Base-by-base conservation (phyloP, 2,113 vertebrate genomes). In the Butorides virescens region DNA sequence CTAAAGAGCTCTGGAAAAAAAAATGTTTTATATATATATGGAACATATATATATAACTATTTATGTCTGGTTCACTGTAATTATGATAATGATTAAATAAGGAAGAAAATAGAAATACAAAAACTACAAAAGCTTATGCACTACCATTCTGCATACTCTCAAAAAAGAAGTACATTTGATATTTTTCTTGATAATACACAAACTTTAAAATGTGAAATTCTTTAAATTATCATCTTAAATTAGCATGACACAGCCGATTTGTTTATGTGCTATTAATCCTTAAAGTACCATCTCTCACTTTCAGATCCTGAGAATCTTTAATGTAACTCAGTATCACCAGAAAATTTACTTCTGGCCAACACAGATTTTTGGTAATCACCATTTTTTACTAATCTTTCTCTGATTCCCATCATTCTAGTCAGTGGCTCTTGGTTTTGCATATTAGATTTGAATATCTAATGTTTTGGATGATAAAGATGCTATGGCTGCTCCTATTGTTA, bases 391-490 rank as follows among this genome's bases (percentile, higher is more conserved):
- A 30, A 5, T 56, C 1, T 49, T 3, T 73, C 74, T 20, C 32
- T 23, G 5, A 58, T 63, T 58, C 12, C 36, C 16, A 27, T 70
- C 5, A 14, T 56, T 63, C 12, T 39, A 66, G 20, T 59, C 37
- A 53, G 10, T 62, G 14, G 5, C 4, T 29, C 19, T 39, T 47
- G 5, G 1, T 22, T 61, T 87, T 49, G 4, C 20, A 15, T 29
- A 58, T 21, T 59, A 65, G 10, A 58, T 46, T 62, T 52, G 7
- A 25, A 32, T 15, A 63, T 36, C 9, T 62, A 63, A 46, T 26
- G 10, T 26, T 84, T n/a, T 59, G 18, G 27, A 37, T 0, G 1
- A 44, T 7, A 53, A 8, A 4, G 3, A 39, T 29, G 8, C 8
- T 18, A 5, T 13, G 11, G 42, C 4, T 39, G 23, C 1, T 50